Base-by-base conservation (phyloP, 2,888 invertebrate species). In the Drosophila leonis region DNA sequence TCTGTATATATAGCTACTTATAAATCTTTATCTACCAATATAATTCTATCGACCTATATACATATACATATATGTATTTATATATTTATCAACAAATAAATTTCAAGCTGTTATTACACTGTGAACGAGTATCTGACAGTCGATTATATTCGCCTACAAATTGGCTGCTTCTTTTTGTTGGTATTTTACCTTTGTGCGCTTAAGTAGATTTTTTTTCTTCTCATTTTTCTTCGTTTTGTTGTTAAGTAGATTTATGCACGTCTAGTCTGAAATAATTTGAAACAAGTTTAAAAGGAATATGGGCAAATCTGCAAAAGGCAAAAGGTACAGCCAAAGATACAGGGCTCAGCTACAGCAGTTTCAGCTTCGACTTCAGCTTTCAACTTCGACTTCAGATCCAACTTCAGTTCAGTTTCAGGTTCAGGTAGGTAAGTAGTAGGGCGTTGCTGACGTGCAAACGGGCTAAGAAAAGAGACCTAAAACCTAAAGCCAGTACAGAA, bases 211-310 rank as follows among this genome's bases (percentile, higher is more conserved):
- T 80, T 67, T 61, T 63, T 80, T 67, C 59, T 63, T 56, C 5
- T 69, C 10, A 10, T 59, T 57, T 62, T 60, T 24, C 35, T 72
- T 55, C 49, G 61, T 74, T 75, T 73, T 78, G 80, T 86, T 86
- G 82, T 75, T 88, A 88, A 88, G 87, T 88, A 88, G 87, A 88
- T 88, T 88, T 88, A 88, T 88, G 88, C 85, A 88, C 80, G 87
- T 88, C 87, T 88, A 88, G 88, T 82, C 84, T 77, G 81, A 88
- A 88, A 88, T 85, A 67, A 86, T 87, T 87, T 86, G 83, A 88
- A 88, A 88, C 87, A 83, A 86, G 86, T 86, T 88, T 84, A 80
- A 87, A 81, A 77, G 79, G 83, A 80, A 85, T 78, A 85, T 70
- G 79, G 72, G 49, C 83, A 74, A 62, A 78, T 80, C 74, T 74